Evolutionary conservation across 2,797 vertebrate species (phyloP), one percentile per base, ranked within the genome.

Genomic region (Acropternis orthonyx): DNA sequence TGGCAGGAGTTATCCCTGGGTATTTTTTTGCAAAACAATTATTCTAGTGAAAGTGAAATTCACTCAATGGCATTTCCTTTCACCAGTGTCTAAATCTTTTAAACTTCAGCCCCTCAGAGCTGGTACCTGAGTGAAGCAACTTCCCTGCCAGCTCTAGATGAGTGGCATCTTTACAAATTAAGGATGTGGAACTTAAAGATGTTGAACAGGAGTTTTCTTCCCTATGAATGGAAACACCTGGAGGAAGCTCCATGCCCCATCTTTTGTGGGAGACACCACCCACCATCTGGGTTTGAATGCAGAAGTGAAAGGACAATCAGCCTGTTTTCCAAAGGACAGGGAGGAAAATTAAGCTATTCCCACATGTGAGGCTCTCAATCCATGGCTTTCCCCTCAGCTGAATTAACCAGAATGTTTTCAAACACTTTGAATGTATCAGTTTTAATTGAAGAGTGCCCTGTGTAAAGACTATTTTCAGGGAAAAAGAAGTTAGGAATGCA

Each of bases 401-500:
- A 37, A 15, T 19, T 24, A 48, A 28, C 51, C 72, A 62, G 13
- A 52, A 8, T 3, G 4, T 12, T 79, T 54, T 5, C 22, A 22
- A 78, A 51, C 10, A 27, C 5, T 14, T 52, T 44, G 18, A 87
- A 72, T 21, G 14, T 23, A 6, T 5, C 2, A 36, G 32, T 77
- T 54, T 69, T 89, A 89, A 88, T 43, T 83, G 91, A 36, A 91
- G 30, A 65, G 9, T 7, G 37, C n/a, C 27, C 65, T 74, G 23
- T 28, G 44, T 61, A 74, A 93, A 77, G 61, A 89, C n/a, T 17
- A 83, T 85, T 93, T 89, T 74, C 54, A 85, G 44, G 22, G 22
- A 30, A 73, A 85, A 76, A 84, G 48, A 92, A 59, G 9, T n/a
- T 34, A 59, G 6, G 1, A 83, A 85, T 19, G 56, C 75, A 85